phyloP scores from a whole-genome alignment of 2,113 vertebrate species.

The Syrrhaptes paradoxus region DNA sequence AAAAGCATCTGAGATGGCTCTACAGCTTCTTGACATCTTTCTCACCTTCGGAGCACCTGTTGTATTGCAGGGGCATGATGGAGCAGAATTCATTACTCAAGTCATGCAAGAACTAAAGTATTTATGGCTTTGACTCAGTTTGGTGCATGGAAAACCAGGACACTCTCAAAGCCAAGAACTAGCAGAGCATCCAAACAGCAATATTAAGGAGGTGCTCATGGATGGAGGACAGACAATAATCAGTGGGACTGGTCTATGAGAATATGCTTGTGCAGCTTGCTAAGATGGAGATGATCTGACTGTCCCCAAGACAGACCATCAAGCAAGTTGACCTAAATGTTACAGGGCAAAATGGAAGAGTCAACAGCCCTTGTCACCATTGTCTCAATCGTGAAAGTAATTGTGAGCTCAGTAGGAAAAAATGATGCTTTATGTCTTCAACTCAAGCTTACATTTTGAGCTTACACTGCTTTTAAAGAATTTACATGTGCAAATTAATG shows the following conservation, averaged over 20 bases:
- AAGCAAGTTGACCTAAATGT: neutral
- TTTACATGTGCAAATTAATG: neutral
- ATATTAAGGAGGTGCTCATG: neutral
- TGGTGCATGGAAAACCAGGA: neutral
- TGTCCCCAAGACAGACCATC: neutral
- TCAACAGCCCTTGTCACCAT: neutral
- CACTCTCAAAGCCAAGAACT: neutral
- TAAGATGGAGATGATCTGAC: neutral
- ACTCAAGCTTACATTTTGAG: neutral
- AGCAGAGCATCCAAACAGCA: neutral
- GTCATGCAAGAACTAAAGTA: neutral
- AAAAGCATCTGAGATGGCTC: neutral
- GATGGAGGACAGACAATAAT: neutral
- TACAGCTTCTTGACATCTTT: neutral
- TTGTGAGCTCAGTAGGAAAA: neutral
- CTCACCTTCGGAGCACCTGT: neutral
- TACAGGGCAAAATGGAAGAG: neutral
- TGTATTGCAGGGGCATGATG: neutral
- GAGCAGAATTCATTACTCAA: neutral
- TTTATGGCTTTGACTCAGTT: neutral
- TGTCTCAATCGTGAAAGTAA: neutral
- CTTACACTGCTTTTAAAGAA: neutral
- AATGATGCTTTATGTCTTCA: neutral
- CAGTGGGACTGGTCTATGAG: accelerated
- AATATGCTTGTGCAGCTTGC: neutral